phyloP scores from a whole-genome alignment of 1,140 invertebrate genomes.

The Meloidogyne floridensis region DNA sequence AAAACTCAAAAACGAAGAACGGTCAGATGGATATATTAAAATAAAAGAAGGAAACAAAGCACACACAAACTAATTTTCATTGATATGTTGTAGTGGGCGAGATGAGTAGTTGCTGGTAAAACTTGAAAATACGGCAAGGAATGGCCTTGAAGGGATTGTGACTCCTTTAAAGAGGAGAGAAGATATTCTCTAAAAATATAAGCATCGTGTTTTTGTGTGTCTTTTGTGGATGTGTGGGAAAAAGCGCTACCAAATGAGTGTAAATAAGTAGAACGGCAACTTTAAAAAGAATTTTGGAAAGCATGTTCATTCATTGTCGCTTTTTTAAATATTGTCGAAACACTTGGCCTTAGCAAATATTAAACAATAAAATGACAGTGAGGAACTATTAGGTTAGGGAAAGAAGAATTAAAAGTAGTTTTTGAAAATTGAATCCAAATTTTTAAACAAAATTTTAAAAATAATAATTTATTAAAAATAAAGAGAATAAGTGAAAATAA shows the following conservation, averaged over 20 bases:
- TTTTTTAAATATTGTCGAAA: neutral
- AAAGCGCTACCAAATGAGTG: neutral
- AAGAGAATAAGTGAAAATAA: neutral
- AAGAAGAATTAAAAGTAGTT: too few species aligned
- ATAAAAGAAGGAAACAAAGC: neutral
- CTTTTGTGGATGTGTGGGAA: neutral
- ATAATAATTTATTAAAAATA: neutral
- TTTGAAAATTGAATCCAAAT: too few species aligned
- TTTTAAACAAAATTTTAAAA: neutral
- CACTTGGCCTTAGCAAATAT: neutral
- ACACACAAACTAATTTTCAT: neutral
- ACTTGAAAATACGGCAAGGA: neutral
- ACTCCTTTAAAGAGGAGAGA: neutral
- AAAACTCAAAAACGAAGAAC: neutral
- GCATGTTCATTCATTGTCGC: neutral
- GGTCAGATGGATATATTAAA: neutral
- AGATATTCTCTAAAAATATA: neutral
- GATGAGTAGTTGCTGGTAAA: neutral
- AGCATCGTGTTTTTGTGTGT: neutral
- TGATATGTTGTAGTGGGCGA: neutral
- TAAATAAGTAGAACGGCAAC: slow-evolving; percentile 1
- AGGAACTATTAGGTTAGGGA: too few species aligned
- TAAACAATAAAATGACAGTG: too few species aligned
- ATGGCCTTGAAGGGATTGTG: neutral
- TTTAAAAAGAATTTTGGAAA: neutral